Base-by-base conservation (phyloP, 1,140 invertebrate genomes). In the Philopotamus ludificatus region DNA sequence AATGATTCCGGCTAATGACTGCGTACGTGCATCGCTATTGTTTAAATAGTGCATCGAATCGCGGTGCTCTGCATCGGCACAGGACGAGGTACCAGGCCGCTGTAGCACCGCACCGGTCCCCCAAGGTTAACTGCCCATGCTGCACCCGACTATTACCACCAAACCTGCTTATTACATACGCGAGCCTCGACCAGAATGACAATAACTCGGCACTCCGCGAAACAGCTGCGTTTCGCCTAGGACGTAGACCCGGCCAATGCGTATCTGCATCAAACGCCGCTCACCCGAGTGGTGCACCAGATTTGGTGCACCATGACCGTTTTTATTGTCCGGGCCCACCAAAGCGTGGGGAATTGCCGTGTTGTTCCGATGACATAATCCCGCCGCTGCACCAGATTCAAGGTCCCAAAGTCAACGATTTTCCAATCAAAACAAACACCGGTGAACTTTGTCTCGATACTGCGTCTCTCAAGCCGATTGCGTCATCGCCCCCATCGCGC, bases 251-350 rank as follows among this genome's bases (percentile, higher is more conserved):
- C n/a, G n/a, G n/a, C n/a, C n/a, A n/a, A n/a, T n/a, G n/a, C n/a
- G n/a, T 34, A 34, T 34, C 28, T 34, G 28, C 28, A 34, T 34
- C 12, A 34, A 4, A 34, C 4, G n/a, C n/a, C n/a, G n/a, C n/a
- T n/a, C n/a, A n/a, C n/a, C 51, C 23, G 22, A 57, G 34, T 57
- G 54, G 54, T 41, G 54, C 54, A 57, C 41, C 42, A 39, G 54
- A 57, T 57, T 57, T 42, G 23, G 34, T 20, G 34, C 41, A 42
- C 54, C 34, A 57, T 28, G 42, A 21, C 16, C 10, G 54, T 57
- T 57, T 54, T 57, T 41, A 60, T 60, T 60, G 57, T n/a, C 34
- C 57, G 57, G 47, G 44, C 57, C 57, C 57, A 49, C 57, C 57
- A 47, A 60, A 47, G 57, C 21, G 42, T 44, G 42, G 39, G 15